Conservation (phyloP, 1,140 invertebrate species). For the honey bee (Apis mellifera) region DNA sequence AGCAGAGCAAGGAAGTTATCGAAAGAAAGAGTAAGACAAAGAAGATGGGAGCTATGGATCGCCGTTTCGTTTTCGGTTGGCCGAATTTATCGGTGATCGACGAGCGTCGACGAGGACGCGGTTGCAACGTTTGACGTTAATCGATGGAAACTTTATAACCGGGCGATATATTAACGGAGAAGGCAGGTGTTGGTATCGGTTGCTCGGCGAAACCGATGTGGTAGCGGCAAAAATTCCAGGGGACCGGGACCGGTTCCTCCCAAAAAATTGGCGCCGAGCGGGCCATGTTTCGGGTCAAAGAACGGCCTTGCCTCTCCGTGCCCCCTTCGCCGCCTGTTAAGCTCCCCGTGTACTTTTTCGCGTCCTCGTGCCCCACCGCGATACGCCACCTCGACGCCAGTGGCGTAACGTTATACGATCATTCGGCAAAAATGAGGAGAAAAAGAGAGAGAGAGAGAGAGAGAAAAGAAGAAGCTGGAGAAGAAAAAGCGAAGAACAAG, state of each 20-base stretch:
- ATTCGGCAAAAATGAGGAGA: neutral
- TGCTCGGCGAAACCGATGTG: slow-evolving; percentile 39
- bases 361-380: slow-evolving; percentile 59
- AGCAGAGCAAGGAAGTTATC: too few species aligned
- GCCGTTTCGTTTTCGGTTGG: slow-evolving; percentile 2
- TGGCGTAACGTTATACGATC: slow-evolving; percentile 52
- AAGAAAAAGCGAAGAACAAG: neutral
- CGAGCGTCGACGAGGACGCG: slow-evolving; percentile 25
- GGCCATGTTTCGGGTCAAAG: slow-evolving; percentile 77
- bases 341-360: slow-evolving; percentile 51
- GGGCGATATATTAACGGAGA: slow-evolving; percentile 41
- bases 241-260: slow-evolving; percentile 72
- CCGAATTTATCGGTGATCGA: slow-evolving; percentile 33
- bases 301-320: slow-evolving; percentile 78
- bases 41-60: too few species aligned
- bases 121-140: slow-evolving; percentile 51
- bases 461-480: neutral
- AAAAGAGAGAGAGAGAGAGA: neutral
- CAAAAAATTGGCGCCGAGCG: slow-evolving; percentile 77
- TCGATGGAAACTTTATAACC: slow-evolving; percentile 41
- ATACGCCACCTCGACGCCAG: slow-evolving; percentile 44
- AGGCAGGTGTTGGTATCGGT: slow-evolving; percentile 50
- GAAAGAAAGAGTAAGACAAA: too few species aligned
- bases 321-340: slow-evolving; percentile 46
- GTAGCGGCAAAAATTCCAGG: slow-evolving; percentile 65